These are phyloP conservation scores for Antheraea assamensis DNA, from an alignment of 2,888 invertebrate genomes.

Conservation along the genomic window DNA sequence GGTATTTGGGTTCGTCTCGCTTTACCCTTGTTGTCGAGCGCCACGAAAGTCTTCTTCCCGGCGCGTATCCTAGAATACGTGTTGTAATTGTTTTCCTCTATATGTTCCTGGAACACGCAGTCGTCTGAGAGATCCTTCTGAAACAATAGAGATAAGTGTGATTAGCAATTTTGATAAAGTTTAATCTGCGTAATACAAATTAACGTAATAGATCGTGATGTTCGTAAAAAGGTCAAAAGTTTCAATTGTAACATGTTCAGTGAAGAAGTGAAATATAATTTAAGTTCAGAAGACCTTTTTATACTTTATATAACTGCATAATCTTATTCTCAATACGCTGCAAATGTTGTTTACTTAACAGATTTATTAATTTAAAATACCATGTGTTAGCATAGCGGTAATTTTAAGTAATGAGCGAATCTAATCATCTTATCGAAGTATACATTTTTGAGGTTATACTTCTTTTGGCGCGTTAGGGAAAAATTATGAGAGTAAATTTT, in stretches of 20 bases:
- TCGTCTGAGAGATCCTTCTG: slow-evolving; percentile 93
- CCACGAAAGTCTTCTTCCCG: slow-evolving; percentile 88
- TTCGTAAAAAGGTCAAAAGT: not conserved
- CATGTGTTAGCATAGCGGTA: not conserved
- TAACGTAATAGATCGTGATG: not conserved
- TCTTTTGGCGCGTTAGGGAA: too few species aligned
- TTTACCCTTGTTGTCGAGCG: slow-evolving; percentile 87
- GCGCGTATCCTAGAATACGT: slow-evolving; percentile 89
- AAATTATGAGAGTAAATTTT: too few species aligned
- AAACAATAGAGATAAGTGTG: slow-evolving; percentile 72
- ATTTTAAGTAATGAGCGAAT: not conserved
- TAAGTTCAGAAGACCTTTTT: too few species aligned
- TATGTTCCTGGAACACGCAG: slow-evolving; percentile 93
- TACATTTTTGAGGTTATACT: too few species aligned
- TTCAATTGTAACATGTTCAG: not conserved
- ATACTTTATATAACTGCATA: too few species aligned
- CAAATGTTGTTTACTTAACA: not conserved
- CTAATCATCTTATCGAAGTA: too few species aligned
- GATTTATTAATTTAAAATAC: not conserved
- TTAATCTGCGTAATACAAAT: not conserved
- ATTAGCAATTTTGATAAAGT: slow-evolving; percentile 5
- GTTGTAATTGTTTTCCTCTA: slow-evolving; percentile 93
- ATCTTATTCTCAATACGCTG: too few species aligned
- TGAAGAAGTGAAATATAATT: too few species aligned
- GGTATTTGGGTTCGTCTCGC: slow-evolving; percentile 88